Evolutionary conservation across 2,797 vertebrate genomes (phyloP).

Genomic region (Notamacropus eugenii): DNA sequence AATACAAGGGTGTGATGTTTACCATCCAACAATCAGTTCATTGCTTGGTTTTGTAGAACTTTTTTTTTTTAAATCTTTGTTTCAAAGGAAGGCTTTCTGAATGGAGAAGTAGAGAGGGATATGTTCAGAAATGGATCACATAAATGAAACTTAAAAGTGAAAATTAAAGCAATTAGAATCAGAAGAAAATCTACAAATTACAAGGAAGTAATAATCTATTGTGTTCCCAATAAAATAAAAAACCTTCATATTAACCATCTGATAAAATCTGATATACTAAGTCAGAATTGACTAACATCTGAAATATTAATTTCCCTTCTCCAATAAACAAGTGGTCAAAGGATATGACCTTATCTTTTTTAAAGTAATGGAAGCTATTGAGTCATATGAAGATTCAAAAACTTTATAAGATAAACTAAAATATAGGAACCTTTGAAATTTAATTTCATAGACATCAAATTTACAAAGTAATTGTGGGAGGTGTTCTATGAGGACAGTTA

Average conservation of each 20-base stretch:
- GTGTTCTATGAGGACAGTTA: not conserved
- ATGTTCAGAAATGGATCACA: too few species aligned
- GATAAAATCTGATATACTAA: not conserved
- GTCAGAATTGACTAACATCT: not conserved
- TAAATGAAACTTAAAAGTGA: too few species aligned
- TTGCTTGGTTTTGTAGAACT: rapidly evolving
- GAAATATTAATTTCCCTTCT: not conserved
- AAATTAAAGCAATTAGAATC: too few species aligned
- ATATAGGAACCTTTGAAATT: not conserved
- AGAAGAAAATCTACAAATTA: too few species aligned
- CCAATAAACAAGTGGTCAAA: not conserved
- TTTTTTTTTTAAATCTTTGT: not conserved
- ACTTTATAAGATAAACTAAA: not conserved
- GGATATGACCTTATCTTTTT: not conserved
- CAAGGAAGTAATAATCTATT: too few species aligned
- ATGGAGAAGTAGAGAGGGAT: not conserved
- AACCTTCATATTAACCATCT: not conserved
- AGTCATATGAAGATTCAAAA: not conserved
- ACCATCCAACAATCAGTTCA: not conserved
- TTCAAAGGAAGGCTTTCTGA: not conserved
- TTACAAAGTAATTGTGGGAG: not conserved
- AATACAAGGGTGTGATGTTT: not conserved
- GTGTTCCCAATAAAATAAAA: not conserved
- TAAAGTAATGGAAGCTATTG: not conserved
- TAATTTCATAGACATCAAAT: not conserved